Evolutionary conservation across 2,113 vertebrate species (phyloP), one percentile per base, ranked within the genome.

Genomic region (Malurus elegans): DNA sequence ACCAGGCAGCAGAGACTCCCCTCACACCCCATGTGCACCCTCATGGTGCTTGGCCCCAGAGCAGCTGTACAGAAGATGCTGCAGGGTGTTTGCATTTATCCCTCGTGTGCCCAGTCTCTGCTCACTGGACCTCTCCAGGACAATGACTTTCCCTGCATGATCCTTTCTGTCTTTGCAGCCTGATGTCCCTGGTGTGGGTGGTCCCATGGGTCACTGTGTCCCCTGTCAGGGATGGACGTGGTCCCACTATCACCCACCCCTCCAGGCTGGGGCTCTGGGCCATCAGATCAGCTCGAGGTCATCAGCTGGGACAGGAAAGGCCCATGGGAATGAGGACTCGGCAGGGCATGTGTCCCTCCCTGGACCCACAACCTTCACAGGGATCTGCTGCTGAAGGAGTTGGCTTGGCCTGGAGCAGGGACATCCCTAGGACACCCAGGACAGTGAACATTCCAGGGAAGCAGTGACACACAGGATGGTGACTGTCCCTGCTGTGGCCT

Each of bases 1-100:
- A 61, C 2, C 5, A 5, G 50, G 58, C 15, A 86, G 42, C n/a
- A 57, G 83, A 1, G 5, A n/a, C 61, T 5, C 2, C 18, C 48
- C 32, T 2, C 12, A 7, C 3, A 12, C 12, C 21, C 20, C 2
- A 1, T 0, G 2, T 7, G 20, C 12, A 10, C 51, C 19, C 48
- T 50, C 1, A 0, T 12, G 31, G 54, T 18, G 18, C 32, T 87
- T 0, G 15, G 69, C 48, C 4, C 6, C 53, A 36, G 47, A 28
- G n/a, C 3, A 13, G 58, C 28, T 3, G 3, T 7, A n/a, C 61
- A 50, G 67, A 64, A 31, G 34, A 13, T 60, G 32, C 34, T 80
- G 44, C 8, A 5, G 71, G 15, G 7, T 0, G 0, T 40, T 66
- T 36, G 14, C 18, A 8, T 50, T 40, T 66, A 29, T 64, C 32